Evolutionary conservation across 2,888 invertebrate species (phyloP).

Genomic region (Oasisia sp.): DNA sequence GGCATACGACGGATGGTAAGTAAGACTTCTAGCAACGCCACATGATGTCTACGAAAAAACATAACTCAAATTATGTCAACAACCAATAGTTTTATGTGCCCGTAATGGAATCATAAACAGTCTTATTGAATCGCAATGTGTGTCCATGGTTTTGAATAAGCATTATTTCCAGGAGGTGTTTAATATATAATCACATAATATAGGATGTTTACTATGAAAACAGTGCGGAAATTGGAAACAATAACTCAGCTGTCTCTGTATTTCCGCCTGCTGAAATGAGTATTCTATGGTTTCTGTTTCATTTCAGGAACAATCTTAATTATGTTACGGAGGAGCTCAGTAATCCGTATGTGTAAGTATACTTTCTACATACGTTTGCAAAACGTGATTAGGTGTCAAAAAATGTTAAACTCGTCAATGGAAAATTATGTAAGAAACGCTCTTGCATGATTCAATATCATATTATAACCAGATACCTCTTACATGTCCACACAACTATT

Average conservation of each 20-base stretch:
- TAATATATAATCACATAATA: neutral
- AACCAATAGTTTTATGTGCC: neutral
- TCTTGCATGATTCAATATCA: neutral
- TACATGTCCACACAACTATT: neutral
- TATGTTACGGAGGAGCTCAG: constrained; percentile 44
- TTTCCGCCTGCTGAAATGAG: neutral
- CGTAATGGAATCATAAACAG: no score
- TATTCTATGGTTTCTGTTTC: neutral
- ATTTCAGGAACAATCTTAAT: constrained; percentile 42
- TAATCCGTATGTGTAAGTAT: constrained; percentile 37
- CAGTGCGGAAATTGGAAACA: neutral
- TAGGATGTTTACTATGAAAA: neutral
- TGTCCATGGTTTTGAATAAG: neutral
- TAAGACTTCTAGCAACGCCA: neutral
- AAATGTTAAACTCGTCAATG: no score
- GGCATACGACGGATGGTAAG: constrained; percentile 92
- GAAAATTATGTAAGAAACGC: neutral
- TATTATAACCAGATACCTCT: neutral
- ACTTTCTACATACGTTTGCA: neutral
- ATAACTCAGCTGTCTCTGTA: no score
- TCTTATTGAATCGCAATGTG: no score
- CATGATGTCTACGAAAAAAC: neutral
- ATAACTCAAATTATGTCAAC: neutral
- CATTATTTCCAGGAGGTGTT: neutral
- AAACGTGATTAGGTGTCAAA: no score